Conservation (phyloP, 2,797 vertebrate genomes). For the Sternotherus odoratus region DNA sequence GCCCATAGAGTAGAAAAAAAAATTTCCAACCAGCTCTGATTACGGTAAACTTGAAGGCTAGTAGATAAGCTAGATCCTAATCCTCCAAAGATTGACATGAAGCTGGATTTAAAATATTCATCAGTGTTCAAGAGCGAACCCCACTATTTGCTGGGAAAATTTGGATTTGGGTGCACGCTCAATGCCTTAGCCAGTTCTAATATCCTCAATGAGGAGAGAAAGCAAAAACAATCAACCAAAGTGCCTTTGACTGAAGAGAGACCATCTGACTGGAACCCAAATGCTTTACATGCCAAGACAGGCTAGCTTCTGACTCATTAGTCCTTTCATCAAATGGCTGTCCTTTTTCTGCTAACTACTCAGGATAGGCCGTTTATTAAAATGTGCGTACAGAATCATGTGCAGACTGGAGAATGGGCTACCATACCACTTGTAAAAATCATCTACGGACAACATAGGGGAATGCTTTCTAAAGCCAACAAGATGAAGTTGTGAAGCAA, state of each 20-base stretch:
- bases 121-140: background rate
- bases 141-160: background rate
- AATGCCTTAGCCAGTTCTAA: background rate
- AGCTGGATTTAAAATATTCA: background rate
- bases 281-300: background rate
- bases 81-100: background rate
- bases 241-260: background rate
- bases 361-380: background rate
- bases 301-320: background rate
- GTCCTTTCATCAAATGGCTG: background rate
- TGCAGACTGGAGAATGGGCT: background rate
- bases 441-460: background rate
- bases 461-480: background rate
- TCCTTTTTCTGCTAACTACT: background rate
- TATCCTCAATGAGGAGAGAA: background rate
- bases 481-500: background rate
- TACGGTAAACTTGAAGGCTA: background rate
- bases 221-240: background rate
- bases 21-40: background rate
- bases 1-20: background rate
- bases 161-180: background rate
- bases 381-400: background rate
- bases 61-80: background rate
- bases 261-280: background rate
- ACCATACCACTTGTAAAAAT: background rate